Evolutionary conservation across 2,888 invertebrate genomes (phyloP).

Genomic region (Phalera bucephala): DNA sequence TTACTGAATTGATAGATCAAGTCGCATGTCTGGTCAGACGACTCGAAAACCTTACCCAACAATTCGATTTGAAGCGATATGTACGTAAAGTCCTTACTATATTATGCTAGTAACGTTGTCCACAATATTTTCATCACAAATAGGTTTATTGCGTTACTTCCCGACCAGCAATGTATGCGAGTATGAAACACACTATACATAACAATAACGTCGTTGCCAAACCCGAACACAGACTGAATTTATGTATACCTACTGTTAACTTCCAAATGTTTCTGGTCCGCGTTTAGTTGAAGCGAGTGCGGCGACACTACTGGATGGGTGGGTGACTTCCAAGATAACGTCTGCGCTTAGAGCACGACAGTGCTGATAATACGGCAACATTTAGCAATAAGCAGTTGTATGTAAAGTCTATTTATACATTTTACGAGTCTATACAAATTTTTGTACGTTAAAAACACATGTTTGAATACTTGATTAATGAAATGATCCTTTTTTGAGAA

Average conservation of each 20-base stretch:
- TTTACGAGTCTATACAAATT: slow-evolving; percentile 82
- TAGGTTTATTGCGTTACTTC: slow-evolving; percentile 34
- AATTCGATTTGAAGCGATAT: slow-evolving; percentile 22
- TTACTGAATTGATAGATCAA: background rate
- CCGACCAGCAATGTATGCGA: slow-evolving; percentile 28
- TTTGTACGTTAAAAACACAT: slow-evolving; percentile 78
- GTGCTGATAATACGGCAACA: slow-evolving; percentile 60
- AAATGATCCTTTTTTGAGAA: slow-evolving; percentile 82
- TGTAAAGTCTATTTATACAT: slow-evolving; percentile 82
- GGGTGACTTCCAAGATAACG: slow-evolving; percentile 35
- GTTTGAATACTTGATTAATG: slow-evolving; percentile 70
- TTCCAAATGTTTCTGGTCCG: slow-evolving; percentile 55
- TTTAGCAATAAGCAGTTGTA: slow-evolving; percentile 82
- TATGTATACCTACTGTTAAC: slow-evolving; percentile 69
- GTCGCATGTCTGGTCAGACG: background rate
- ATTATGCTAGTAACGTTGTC: slow-evolving; percentile 11
- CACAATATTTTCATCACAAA: slow-evolving; percentile 40
- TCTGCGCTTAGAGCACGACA: slow-evolving; percentile 32
- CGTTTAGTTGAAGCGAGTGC: slow-evolving; percentile 16
- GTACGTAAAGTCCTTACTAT: slow-evolving; percentile 16
- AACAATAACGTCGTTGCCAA: slow-evolving; percentile 76
- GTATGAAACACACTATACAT: slow-evolving; percentile 35
- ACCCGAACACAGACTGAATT: slow-evolving; percentile 77
- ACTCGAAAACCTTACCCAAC: background rate
- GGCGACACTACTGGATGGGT: slow-evolving; percentile 29